A percentile compares a stretch with the other conserved stretches of the same genome.
Conservation (phyloP, 2,888 invertebrate species). For the Sminthurinus aureus region DNA sequence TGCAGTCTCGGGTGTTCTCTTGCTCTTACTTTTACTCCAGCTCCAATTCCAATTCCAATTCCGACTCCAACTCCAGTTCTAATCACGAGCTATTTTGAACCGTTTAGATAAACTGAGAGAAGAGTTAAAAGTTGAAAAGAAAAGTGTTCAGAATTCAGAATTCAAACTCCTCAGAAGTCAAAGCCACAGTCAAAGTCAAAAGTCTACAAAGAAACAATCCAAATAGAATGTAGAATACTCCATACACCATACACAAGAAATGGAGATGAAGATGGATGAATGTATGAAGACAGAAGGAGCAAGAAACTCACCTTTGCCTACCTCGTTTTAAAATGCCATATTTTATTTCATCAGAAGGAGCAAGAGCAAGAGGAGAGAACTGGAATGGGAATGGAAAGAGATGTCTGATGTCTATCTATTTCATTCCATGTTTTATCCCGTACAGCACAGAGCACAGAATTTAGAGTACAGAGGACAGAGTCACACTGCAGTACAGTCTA, state of each 20-base stretch:
- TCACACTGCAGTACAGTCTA: too few relatives aligned
- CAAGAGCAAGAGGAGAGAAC: too few relatives aligned
- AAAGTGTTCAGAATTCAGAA: too few relatives aligned
- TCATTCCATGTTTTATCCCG: too few relatives aligned
- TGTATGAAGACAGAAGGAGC: background rate
- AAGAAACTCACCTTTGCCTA: conserved; percentile 8
- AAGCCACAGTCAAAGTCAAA: background rate
- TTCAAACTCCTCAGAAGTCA: too few relatives aligned
- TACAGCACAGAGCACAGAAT: background rate
- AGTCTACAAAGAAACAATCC: background rate
- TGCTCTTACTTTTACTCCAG: too few relatives aligned
- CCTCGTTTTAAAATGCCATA: conserved; percentile 31
- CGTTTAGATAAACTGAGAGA: conserved; percentile 40
- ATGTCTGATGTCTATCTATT: too few relatives aligned
- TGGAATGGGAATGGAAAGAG: too few relatives aligned
- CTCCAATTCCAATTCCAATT: too few relatives aligned
- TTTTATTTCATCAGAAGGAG: conserved; percentile 30
- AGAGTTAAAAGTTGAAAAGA: background rate
- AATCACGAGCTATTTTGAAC: conserved; percentile 39
- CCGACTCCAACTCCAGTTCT: too few relatives aligned
- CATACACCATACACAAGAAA: background rate
- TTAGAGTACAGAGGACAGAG: too few relatives aligned
- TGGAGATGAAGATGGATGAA: background rate
- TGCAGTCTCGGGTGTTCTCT: too few relatives aligned
- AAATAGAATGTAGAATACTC: background rate